Evolutionary conservation across 1,140 invertebrate genomes (phyloP).

Genomic region (Probaryconus sp.): DNA sequence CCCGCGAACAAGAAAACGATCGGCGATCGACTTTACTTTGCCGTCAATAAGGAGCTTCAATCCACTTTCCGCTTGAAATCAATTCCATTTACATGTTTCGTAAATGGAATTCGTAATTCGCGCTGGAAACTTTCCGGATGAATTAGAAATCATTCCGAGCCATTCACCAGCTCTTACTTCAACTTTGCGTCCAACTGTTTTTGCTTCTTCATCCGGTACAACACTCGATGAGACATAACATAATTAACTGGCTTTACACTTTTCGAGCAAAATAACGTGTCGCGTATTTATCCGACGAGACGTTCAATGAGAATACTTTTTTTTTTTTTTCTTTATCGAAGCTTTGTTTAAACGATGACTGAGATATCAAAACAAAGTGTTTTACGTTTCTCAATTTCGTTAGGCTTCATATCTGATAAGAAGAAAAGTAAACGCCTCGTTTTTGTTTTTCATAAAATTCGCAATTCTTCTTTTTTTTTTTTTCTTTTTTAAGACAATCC

Average conservation of each 20-base stretch:
- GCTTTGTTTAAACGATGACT: constrained; percentile 1
- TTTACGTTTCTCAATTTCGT: no score
- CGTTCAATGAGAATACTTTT: no score
- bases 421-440: no score
- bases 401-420: no score
- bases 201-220: constrained; percentile 48
- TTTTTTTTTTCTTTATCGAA: background rate
- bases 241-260: constrained; percentile 37
- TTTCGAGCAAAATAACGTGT: background rate
- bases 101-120: constrained; percentile 19
- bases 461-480: no score
- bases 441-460: no score
- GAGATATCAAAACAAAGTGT: background rate
- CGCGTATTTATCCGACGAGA: constrained; percentile 8
- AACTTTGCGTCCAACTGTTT: constrained; percentile 29
- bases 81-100: constrained; percentile 45
- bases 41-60: constrained; percentile 36
- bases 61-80: constrained; percentile 46
- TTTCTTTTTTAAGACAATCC: no score
- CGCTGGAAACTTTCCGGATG: constrained; percentile 44
- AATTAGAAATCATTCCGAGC: constrained; percentile 55
- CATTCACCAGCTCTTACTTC: constrained; percentile 47
- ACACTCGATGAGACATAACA: constrained; percentile 35
- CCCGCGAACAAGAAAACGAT: constrained; percentile 22
- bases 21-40: constrained; percentile 1